A percentile compares a stretch with the other conserved stretches of the same genome.
Conservation (phyloP, 2,113 vertebrate genomes). For the Azemiops feae region DNA sequence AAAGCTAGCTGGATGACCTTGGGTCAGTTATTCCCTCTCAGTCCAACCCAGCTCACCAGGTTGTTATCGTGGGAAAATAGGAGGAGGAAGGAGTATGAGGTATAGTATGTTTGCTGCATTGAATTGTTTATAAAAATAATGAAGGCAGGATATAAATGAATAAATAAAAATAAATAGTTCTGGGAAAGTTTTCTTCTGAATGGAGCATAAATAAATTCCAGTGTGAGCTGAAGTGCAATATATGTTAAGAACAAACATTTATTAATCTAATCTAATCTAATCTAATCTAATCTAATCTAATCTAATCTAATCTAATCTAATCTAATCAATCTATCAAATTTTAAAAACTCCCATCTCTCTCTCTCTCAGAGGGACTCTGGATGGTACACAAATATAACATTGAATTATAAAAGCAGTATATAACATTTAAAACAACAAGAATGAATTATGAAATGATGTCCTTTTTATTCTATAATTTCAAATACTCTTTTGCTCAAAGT, state of each 20-base stretch:
- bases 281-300: too few relatives aligned
- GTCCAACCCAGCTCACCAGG: neutral
- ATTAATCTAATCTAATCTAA: too few relatives aligned
- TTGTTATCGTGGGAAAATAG: neutral
- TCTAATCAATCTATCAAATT: neutral
- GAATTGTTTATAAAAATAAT: neutral
- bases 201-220: neutral
- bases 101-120: neutral
- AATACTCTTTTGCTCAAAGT: neutral
- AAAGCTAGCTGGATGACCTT: too few relatives aligned
- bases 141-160: neutral
- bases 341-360: neutral
- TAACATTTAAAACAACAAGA: neutral
- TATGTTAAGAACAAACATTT: neutral
- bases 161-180: neutral
- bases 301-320: too few relatives aligned
- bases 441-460: neutral
- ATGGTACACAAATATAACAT: neutral
- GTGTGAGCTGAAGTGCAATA: neutral
- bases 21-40: neutral
- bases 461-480: neutral
- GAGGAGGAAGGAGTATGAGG: neutral
- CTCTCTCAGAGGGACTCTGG: neutral
- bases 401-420: neutral
- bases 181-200: neutral